phyloP scores from a whole-genome alignment of 2,888 invertebrate genomes.

The Toxonevra muliebris region DNA sequence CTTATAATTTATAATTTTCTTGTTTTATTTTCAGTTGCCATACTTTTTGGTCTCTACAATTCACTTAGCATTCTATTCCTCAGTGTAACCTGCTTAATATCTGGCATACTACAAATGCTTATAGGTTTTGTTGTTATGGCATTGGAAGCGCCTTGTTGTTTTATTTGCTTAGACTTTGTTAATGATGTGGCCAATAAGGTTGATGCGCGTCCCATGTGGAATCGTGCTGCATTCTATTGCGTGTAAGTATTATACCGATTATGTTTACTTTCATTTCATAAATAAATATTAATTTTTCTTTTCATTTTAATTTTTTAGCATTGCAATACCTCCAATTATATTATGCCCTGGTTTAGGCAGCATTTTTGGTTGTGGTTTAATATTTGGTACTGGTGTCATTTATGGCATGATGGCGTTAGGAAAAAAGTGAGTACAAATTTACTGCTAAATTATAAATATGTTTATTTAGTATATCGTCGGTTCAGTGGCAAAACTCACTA shows the following conservation, averaged over 20 bases:
- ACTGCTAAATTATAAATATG: neutral
- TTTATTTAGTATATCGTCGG: no score
- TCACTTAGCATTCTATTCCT: slow-evolving; percentile 74
- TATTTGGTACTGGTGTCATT: slow-evolving; percentile 87
- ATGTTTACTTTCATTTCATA: slow-evolving; percentile 14
- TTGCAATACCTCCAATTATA: slow-evolving; percentile 82
- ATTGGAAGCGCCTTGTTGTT: slow-evolving; percentile 97
- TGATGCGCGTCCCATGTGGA: slow-evolving; percentile 87
- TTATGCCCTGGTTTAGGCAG: slow-evolving; percentile 79
- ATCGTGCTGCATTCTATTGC: slow-evolving; percentile 85
- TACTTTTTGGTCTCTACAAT: slow-evolving; percentile 82
- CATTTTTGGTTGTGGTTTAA: slow-evolving; percentile 86
- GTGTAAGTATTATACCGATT: slow-evolving; percentile 71
- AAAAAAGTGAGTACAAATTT: slow-evolving; percentile 79
- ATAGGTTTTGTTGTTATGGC: slow-evolving; percentile 88
- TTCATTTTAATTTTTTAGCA: slow-evolving; percentile 66
- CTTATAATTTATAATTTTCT: neutral
- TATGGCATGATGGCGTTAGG: slow-evolving; percentile 96
- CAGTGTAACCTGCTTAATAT: slow-evolving; percentile 74
- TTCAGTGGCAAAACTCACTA: no score
- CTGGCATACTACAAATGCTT: slow-evolving; percentile 87
- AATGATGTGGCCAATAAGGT: slow-evolving; percentile 84
- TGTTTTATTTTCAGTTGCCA: slow-evolving; percentile 74
- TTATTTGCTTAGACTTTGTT: slow-evolving; percentile 94
- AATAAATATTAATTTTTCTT: slow-evolving; percentile 5